A percentile compares a stretch with the other conserved stretches of the same genome.
phyloP scores from a whole-genome alignment of 1,140 invertebrate genomes.

The Dinothrombium tinctorium region DNA sequence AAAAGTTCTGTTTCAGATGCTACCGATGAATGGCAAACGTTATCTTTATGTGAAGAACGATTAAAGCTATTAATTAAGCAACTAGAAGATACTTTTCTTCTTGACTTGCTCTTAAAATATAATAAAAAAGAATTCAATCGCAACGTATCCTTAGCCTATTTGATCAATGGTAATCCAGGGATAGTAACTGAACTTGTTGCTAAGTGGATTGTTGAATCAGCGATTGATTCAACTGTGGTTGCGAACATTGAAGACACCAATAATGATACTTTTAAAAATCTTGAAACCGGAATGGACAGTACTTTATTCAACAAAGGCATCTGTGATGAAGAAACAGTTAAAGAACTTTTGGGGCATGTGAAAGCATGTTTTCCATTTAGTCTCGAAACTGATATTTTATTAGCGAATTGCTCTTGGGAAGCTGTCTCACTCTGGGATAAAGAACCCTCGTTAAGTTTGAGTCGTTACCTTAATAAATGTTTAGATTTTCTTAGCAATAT shows the following conservation, averaged over 20 bases:
- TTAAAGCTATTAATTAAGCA: constrained; percentile 65
- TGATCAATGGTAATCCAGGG: constrained; percentile 46
- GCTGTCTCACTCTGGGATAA: constrained; percentile 62
- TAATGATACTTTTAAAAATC: constrained; percentile 13
- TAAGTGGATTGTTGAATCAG: constrained; percentile 45
- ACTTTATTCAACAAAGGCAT: constrained; percentile 11
- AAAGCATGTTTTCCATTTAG: constrained; percentile 45
- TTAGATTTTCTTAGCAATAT: constrained; percentile 20
- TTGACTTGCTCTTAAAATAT: constrained; percentile 30
- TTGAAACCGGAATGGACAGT: constrained; percentile 1
- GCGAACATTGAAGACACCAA: constrained; percentile 18
- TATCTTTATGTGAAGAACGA: constrained; percentile 54
- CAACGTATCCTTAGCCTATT: constrained; percentile 41
- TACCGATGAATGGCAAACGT: constrained; percentile 41
- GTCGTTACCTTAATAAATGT: constrained; percentile 14
- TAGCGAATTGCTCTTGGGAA: constrained; percentile 72
- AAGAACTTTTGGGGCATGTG: constrained; percentile 13
- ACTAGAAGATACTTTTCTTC: constrained; percentile 57
- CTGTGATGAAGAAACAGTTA: constrained; percentile 30
- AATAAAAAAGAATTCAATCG: constrained; percentile 19
- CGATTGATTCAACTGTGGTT: constrained; percentile 34
- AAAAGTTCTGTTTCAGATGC: constrained; percentile 7
- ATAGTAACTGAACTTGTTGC: constrained; percentile 56
- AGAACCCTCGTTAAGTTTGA: constrained; percentile 15
- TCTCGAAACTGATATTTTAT: constrained; percentile 43